Evolutionary conservation across 2,797 vertebrate genomes (phyloP), one percentile per base, ranked within the genome.

Genomic region (Periparus ater): DNA sequence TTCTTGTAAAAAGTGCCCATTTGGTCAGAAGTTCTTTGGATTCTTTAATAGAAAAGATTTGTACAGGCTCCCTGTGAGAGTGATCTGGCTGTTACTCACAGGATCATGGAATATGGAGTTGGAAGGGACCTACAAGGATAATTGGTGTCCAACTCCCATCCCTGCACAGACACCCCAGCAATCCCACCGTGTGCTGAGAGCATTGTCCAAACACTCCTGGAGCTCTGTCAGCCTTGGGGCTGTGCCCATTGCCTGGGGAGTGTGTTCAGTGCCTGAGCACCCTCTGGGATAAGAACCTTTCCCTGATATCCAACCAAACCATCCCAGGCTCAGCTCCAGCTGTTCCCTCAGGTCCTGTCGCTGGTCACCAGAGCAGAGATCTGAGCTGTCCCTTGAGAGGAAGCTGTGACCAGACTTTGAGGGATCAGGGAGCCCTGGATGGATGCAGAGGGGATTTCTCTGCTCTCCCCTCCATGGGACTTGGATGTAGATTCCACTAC

Each of bases 401-500:
- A 48, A 67, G 44, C 11, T 48, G 53, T 67, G 63, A 40, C 10
- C 1, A 3, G 4, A 26, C 8, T 45, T 38, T 1, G 30, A 50
- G 30, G 63, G 36, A 34, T 19, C 12, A 0, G 76, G 32, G 38
- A 40, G 47, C 18, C 51, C 76, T 57, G 76, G n/a, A 12, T 45
- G 48, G 34, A 6, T 27, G 34, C 34, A n/a, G 13, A 48, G 19
- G 17, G 11, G 8, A 6, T n/a, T 66, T 17, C 7, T 25, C 30
- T 70, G 30, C 6, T 50, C 21, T 58, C 17, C 22, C 18, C 32
- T 58, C 9, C 42, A 9, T 19, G 17, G 36, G 17, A 30, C 30
- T n/a, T 0, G 0, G 3, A 16, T 57, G 20, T n/a, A 5, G 30
- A 30, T 66, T 50, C 4, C 53, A 12, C 14, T 30, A n/a, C n/a